Percentiles rank a stretch among this genome's conserved stretches.
phyloP scores from a whole-genome alignment of 37 sponge, comb jelly and placozoan genomes.

The Halichondria panicea region DNA sequence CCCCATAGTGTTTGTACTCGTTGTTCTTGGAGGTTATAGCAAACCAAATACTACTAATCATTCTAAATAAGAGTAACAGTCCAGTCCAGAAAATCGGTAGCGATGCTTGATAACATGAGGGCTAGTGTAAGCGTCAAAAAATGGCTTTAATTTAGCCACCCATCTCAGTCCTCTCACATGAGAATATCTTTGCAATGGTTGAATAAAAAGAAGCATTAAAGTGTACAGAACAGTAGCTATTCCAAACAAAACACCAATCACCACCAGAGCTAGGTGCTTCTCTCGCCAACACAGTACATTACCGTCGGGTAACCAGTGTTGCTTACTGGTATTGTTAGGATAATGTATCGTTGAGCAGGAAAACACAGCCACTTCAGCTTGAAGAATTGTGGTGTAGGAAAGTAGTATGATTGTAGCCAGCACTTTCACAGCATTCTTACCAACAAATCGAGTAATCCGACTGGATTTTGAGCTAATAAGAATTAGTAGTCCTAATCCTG shows the following conservation, averaged over 20 bases:
- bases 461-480: not conserved
- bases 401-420: conserved; percentile 19
- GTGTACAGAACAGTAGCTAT: not conserved
- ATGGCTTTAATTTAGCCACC: conserved; percentile 21
- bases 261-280: conserved; percentile 10
- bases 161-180: not conserved
- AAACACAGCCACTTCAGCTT: not conserved
- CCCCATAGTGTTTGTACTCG: too few relatives aligned
- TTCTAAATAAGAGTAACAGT: conserved; percentile 2
- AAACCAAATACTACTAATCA: too few relatives aligned
- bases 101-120: not conserved
- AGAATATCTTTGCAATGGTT: not conserved
- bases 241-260: not conserved
- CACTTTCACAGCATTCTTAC: conserved; percentile 1
- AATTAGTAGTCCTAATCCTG: not conserved
- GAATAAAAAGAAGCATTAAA: conserved; percentile 1
- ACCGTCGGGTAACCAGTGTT: not conserved
- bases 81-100: conserved; percentile 27
- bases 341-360: not conserved
- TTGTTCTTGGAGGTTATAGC: too few relatives aligned
- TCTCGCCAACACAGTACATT: not conserved
- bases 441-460: not conserved
- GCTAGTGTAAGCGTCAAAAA: conserved; percentile 21
- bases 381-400: conserved; percentile 2
- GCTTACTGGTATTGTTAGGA: too few relatives aligned